Conservation (phyloP, 2,888 invertebrate species). For the Ophion ellenae region DNA sequence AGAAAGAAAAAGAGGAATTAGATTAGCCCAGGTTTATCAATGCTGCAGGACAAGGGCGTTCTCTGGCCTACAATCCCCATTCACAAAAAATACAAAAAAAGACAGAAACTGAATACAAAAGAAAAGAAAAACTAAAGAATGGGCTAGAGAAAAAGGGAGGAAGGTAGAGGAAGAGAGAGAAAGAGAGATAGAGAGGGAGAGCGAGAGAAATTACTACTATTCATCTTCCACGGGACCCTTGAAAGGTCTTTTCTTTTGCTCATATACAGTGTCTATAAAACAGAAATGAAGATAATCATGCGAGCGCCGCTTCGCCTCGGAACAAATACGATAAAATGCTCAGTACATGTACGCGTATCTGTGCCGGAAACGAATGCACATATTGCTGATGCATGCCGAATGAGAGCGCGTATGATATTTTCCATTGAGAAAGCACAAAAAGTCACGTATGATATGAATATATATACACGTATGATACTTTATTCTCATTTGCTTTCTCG, state of each 20-base stretch:
- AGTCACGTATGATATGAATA: slow-evolving; percentile 14
- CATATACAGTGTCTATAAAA: not conserved
- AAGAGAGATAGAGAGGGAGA: not conserved
- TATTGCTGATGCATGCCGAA: slow-evolving; percentile 35
- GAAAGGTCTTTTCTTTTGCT: slow-evolving; percentile 19
- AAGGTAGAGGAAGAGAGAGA: too few species aligned
- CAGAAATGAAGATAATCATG: slow-evolving; percentile 53
- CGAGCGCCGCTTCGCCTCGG: slow-evolving; percentile 2
- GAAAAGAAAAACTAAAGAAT: not conserved
- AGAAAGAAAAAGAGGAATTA: too few species aligned
- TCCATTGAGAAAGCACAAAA: slow-evolving; percentile 54
- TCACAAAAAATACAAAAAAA: not conserved
- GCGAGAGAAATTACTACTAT: not conserved
- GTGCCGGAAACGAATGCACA: slow-evolving; percentile 31
- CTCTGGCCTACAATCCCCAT: not conserved
- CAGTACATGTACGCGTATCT: slow-evolving; percentile 18
- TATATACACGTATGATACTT: not conserved
- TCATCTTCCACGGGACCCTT: not conserved
- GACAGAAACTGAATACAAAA: not conserved
- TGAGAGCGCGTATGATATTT: slow-evolving; percentile 32
- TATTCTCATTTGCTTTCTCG: slow-evolving; percentile 53
- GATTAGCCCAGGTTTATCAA: not conserved
- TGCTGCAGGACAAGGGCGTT: not conserved
- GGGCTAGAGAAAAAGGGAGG: not conserved
- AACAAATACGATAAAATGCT: slow-evolving; percentile 49